Conservation (phyloP, 2,113 vertebrate species). For the Gallinago undulata region DNA sequence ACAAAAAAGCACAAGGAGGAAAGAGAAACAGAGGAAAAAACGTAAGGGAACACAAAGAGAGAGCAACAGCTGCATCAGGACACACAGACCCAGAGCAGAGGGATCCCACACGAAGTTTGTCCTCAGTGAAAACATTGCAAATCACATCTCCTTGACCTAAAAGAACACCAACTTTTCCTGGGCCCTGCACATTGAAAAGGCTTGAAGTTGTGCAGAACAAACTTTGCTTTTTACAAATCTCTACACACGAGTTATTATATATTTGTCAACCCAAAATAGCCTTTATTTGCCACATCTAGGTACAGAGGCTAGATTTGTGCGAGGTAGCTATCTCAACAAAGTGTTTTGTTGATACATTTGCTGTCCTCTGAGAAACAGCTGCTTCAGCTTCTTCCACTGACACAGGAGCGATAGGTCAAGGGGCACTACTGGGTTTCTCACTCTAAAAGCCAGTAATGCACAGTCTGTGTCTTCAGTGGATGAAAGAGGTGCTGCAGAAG, state of each 20-base stretch:
- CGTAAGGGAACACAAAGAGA: background rate
- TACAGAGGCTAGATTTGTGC: background rate
- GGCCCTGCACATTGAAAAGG: background rate
- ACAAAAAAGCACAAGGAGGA: background rate
- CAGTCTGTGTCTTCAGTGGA: background rate
- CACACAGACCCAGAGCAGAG: background rate
- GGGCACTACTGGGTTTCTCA: background rate
- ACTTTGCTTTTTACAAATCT: constrained; percentile 52
- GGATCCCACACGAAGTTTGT: background rate
- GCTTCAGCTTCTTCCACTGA: background rate
- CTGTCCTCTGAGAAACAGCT: constrained; percentile 28
- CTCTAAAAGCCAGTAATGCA: constrained; percentile 49
- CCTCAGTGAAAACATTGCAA: background rate
- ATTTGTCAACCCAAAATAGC: constrained; percentile 25
- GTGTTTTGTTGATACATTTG: background rate
- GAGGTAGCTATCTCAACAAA: background rate
- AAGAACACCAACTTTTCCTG: background rate
- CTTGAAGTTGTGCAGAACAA: background rate
- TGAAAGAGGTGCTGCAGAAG: constrained; percentile 15
- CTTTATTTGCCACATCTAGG: background rate
- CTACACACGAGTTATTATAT: background rate
- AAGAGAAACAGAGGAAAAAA: background rate
- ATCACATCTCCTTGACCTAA: background rate
- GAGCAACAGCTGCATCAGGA: background rate
- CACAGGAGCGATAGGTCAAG: background rate